A percentile compares a stretch with the other conserved stretches of the same genome.
Conservation (phyloP, 2,113 vertebrate species). For the Zosterops borbonicus region DNA sequence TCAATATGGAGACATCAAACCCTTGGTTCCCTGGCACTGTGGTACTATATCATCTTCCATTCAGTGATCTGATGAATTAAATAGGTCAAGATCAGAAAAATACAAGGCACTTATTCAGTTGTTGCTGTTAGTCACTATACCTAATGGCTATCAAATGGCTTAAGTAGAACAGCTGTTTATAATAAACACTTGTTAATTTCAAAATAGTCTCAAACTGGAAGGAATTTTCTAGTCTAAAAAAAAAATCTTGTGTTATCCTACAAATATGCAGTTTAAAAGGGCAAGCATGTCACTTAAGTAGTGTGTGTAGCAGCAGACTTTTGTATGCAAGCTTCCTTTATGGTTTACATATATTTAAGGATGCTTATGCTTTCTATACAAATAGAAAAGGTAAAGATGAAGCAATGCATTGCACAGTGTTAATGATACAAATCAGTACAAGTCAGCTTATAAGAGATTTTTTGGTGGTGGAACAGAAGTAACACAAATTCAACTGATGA, state of each 20-base stretch:
- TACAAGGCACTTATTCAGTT: slow-evolving; percentile 60
- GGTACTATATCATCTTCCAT: slow-evolving; percentile 16
- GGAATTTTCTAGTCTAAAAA: neutral
- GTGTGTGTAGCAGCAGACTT: neutral
- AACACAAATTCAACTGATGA: neutral
- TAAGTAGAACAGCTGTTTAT: slow-evolving; percentile 27
- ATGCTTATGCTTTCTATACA: neutral
- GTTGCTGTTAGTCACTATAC: slow-evolving; percentile 28
- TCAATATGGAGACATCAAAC: slow-evolving; percentile 1
- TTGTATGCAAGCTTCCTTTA: neutral
- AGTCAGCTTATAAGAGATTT: neutral
- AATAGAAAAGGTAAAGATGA: neutral
- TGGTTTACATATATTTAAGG: neutral
- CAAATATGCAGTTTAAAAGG: neutral
- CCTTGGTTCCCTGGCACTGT: slow-evolving; percentile 42
- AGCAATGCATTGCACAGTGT: neutral
- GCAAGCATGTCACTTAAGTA: neutral
- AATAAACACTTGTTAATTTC: neutral
- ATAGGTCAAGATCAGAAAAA: slow-evolving; percentile 43
- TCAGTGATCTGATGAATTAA: slow-evolving; percentile 57
- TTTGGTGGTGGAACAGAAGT: neutral
- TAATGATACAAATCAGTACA: neutral
- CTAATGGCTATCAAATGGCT: slow-evolving; percentile 7
- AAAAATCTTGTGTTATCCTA: neutral
- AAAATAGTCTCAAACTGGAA: neutral